Evolutionary conservation across 2,888 invertebrate species (phyloP).

Genomic region (Abscondita cerata): DNA sequence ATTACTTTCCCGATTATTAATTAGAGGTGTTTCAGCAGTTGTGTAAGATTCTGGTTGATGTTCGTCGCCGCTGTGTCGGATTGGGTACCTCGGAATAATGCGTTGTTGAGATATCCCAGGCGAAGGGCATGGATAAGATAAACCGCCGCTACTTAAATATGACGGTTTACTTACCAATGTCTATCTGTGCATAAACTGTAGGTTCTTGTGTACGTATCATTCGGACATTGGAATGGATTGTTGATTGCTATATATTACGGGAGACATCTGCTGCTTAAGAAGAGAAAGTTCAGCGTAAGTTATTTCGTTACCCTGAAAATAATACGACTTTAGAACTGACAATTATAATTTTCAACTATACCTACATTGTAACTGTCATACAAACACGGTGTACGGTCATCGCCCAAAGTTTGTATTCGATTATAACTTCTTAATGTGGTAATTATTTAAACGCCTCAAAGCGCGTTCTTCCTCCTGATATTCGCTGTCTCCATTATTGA

Average conservation of each 20-base stretch:
- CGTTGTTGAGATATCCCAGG: constrained; percentile 55
- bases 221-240: constrained; percentile 58
- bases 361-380: constrained; percentile 49
- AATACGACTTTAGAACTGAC: constrained; percentile 4
- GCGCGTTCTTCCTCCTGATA: constrained; percentile 64
- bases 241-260: constrained; percentile 56
- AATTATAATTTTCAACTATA: neutral
- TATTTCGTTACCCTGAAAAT: constrained; percentile 61
- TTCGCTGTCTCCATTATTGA: constrained; percentile 62
- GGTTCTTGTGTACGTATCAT: constrained; percentile 60
- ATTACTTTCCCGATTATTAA: constrained; percentile 52
- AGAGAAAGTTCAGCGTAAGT: constrained; percentile 65
- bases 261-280: constrained; percentile 54
- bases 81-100: constrained; percentile 55
- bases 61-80: constrained; percentile 51
- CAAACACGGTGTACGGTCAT: constrained; percentile 53
- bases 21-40: constrained; percentile 55
- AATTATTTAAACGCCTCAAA: constrained; percentile 62
- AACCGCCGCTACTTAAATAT: constrained; percentile 52
- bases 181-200: constrained; percentile 65
- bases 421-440: constrained; percentile 57
- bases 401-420: constrained; percentile 55
- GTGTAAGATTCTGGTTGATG: constrained; percentile 50
- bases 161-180: constrained; percentile 54
- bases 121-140: constrained; percentile 56